Conservation (phyloP, 2,888 invertebrate species). For the Caenorhabditis imperialis region DNA sequence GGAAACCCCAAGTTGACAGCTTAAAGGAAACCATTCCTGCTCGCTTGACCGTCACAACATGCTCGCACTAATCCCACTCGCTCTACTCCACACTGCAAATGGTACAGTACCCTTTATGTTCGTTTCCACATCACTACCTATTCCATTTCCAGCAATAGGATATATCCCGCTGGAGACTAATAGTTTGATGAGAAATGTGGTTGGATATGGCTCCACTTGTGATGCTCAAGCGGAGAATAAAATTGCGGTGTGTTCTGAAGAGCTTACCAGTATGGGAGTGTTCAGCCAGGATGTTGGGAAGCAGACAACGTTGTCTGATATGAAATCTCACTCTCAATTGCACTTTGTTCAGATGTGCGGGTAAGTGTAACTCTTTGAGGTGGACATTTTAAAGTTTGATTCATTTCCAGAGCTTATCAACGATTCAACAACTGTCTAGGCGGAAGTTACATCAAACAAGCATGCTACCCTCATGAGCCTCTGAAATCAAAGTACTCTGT, state of each 20-base stretch:
- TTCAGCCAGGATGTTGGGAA: slow-evolving; percentile 48
- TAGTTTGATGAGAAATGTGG: slow-evolving; percentile 44
- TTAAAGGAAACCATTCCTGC: slow-evolving; percentile 28
- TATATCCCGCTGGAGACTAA: slow-evolving; percentile 47
- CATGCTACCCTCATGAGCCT: slow-evolving; percentile 66
- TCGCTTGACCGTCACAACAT: neutral
- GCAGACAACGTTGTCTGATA: slow-evolving; percentile 51
- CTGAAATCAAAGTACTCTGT: slow-evolving; percentile 64
- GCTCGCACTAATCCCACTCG: slow-evolving; percentile 29
- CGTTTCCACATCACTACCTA: slow-evolving; percentile 8
- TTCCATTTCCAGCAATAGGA: slow-evolving; percentile 47
- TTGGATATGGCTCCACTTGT: slow-evolving; percentile 39
- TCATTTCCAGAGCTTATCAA: slow-evolving; percentile 62
- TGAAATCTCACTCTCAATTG: slow-evolving; percentile 60
- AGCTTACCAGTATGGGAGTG: slow-evolving; percentile 57
- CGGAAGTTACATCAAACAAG: slow-evolving; percentile 61
- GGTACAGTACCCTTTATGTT: slow-evolving; percentile 36
- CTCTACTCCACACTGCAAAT: slow-evolving; percentile 24
- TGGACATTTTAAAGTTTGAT: neutral
- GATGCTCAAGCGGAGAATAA: slow-evolving; percentile 58
- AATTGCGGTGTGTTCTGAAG: slow-evolving; percentile 55
- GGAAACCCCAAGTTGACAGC: slow-evolving; percentile 17
- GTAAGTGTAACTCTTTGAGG: slow-evolving; percentile 52
- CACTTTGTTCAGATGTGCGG: slow-evolving; percentile 65
- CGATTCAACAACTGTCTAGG: slow-evolving; percentile 66